phyloP scores from a whole-genome alignment of 2,113 vertebrate genomes.

The Caloenas nicobarica region DNA sequence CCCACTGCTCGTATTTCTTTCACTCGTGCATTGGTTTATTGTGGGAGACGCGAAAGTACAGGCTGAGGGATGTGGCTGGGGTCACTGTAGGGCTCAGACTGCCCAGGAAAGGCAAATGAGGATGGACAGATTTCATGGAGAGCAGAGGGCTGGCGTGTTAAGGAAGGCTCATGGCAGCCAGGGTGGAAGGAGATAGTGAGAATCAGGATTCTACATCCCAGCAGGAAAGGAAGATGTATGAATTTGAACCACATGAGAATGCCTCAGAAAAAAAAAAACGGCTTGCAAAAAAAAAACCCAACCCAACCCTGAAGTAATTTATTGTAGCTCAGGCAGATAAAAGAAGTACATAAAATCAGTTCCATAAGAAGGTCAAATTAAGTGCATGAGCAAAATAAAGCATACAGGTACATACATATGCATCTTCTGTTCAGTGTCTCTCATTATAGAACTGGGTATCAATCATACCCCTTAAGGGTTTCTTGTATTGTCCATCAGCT shows the following conservation, averaged over 20 bases:
- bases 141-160: not conserved
- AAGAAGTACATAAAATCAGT: not conserved
- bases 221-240: not conserved
- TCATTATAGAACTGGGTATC: not conserved
- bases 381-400: not conserved
- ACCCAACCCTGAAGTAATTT: conserved; percentile 4
- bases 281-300: not conserved
- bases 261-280: not conserved
- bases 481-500: not conserved
- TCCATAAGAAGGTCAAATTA: conserved; percentile 11
- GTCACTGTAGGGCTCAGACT: not conserved
- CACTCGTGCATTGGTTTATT: not conserved
- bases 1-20: not conserved
- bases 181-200: not conserved
- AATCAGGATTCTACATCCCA: not conserved
- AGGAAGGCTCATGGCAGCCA: not conserved
- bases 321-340: conserved; percentile 5
- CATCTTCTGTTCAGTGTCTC: not conserved
- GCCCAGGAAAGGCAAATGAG: not conserved
- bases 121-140: not conserved
- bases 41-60: not conserved
- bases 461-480: not conserved
- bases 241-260: not conserved
- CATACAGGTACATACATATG: not conserved
- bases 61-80: not conserved